Base-by-base conservation (phyloP, 2,888 invertebrate genomes). In the Strigamia transsilvanica region DNA sequence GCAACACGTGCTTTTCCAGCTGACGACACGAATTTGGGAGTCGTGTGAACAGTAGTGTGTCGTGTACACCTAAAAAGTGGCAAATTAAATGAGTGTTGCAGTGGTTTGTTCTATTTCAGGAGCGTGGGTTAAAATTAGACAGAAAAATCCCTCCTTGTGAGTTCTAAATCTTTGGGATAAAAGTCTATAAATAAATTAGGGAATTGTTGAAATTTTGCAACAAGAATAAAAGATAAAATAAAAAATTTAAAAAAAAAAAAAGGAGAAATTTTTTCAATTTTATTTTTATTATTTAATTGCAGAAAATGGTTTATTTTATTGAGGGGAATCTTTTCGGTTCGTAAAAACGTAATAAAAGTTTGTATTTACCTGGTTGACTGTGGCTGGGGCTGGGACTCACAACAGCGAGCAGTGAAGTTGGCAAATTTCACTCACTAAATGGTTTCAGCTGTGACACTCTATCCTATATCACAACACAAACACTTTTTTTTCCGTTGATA, bases 401-500 rank as follows among this genome's bases (percentile, higher is more conserved):
- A 38, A 38, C 15, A 46, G 46, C 46, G 46, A 46, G 46, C 46
- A 46, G 46, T 21, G 61, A 66, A 21, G 2, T 21, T 66, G 61
- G 61, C 21, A 18, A 23, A 21, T 23, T 66, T 66, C 61, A 66
- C 21, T 15, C 21, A 21, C 13, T 66, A 66, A 66, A 23, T 66
- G 61, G 61, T 66, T 12, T 66, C 61, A 66, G 18, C 61, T 66
- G 61, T 66, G 61, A 18, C 61, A n/a, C 61, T 66, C 38, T 38
- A 38, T 38, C 38, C 51, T 15, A 18, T 51, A 51, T 51, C 61
- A 23, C 61, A 66, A 66, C 61, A 66, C 61, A 66, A 66, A 66
- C 61, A 66, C 18, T 66, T 66, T 66, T 66, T 46, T 46, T 46
- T n/a, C 38, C 51, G 61, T 66, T 66, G 61, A 66, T 66, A 66